These are phyloP conservation scores for Timema cristinae DNA, from an alignment of 2,888 invertebrate species.

Conservation along the genomic window DNA sequence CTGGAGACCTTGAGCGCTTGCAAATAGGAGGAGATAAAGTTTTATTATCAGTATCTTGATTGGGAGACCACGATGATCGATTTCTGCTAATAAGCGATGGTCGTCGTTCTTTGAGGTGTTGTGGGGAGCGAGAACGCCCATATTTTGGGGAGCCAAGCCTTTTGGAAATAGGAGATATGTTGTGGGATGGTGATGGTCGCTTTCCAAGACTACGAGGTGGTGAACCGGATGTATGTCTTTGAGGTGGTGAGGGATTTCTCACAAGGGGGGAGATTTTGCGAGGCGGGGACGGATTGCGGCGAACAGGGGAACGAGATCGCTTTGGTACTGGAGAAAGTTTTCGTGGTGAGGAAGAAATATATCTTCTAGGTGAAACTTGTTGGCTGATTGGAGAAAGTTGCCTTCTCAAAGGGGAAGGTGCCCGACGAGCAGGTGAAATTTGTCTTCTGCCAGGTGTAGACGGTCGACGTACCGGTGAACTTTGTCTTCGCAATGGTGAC, in stretches of 20 bases:
- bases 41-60: no score
- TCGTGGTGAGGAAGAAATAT: not conserved
- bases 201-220: not conserved
- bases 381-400: no score
- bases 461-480: no score
- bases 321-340: not conserved
- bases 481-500: no score
- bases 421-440: no score
- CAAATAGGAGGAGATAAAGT: no score
- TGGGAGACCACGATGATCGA: no score
- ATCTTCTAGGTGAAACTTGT: not conserved
- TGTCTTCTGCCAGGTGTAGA: no score
- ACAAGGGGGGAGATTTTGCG: not conserved
- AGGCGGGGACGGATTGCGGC: conserved; percentile 3
- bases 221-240: not conserved
- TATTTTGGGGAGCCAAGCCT: not conserved
- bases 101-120: no score
- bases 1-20: no score
- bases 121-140: no score
- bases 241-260: not conserved
- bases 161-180: conserved; percentile 1
- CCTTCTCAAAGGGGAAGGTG: conserved; percentile 6
- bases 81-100: no score
- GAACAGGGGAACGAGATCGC: not conserved
- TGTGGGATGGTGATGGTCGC: not conserved